Conservation (phyloP, 2,888 invertebrate genomes). For the Steinernema carpocapsae region DNA sequence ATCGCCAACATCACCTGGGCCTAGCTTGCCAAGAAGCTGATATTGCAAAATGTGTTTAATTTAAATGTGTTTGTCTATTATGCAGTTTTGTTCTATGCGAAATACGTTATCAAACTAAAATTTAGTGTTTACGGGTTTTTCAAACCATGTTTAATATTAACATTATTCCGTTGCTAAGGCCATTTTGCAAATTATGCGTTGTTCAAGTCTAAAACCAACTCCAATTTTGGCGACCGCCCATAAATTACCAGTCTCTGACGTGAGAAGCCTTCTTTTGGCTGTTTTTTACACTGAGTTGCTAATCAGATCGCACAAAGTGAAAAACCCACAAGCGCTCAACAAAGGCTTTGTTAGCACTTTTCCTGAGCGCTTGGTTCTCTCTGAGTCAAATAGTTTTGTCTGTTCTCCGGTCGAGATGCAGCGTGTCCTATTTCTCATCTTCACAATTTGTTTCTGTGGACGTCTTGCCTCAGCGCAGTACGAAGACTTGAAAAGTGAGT, state of each 20-base stretch:
- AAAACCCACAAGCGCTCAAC: too few relatives aligned
- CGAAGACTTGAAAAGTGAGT: not conserved
- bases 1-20: not conserved
- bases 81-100: not conserved
- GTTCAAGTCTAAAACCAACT: not conserved
- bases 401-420: too few relatives aligned
- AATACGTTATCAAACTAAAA: not conserved
- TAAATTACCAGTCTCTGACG: not conserved
- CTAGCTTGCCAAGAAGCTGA: not conserved
- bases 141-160: not conserved
- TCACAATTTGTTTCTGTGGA: not conserved
- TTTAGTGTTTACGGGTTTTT: not conserved
- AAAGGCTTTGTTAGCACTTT: too few relatives aligned
- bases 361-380: too few relatives aligned
- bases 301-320: too few relatives aligned
- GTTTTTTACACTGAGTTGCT: too few relatives aligned
- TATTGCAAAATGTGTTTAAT: not conserved
- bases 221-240: not conserved
- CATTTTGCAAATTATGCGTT: not conserved
- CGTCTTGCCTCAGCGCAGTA: too few relatives aligned
- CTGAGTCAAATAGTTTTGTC: too few relatives aligned
- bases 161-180: not conserved
- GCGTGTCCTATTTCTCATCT: not conserved
- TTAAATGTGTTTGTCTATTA: too few relatives aligned
- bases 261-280: too few relatives aligned